Evolutionary conservation across 2,888 invertebrate genomes (phyloP), one percentile per base, ranked within the genome.

Genomic region (Scaptomyza caliginosa): DNA sequence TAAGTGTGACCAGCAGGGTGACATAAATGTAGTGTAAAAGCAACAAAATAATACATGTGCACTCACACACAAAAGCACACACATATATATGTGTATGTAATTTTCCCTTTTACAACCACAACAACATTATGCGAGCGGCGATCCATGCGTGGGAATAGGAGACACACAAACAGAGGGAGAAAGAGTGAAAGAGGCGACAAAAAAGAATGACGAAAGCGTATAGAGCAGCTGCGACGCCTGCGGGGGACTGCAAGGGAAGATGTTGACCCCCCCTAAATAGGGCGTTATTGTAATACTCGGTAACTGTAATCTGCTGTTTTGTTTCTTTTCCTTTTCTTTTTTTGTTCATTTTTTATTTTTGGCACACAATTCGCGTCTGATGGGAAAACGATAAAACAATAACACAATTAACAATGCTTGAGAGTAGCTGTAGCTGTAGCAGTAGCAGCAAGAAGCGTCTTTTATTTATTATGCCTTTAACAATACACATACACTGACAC

Each of bases 401-500:
- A 82, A 79, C 78, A 75, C 71, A 82, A 80, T 85, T 82, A 85
- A 74, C 57, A 45, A 52, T 56, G 57, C 46, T 56, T 50, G 54
- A 57, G 42, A 45, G 32, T 34, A 24, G 38, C 43, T 10, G 21
- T 26, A 28, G 30, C 43, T 55, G 49, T 59, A 63, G 45, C 48
- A 48, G 23, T 23, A 23, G 23, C 40, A 43, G 26, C 45, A 45
- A 45, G 28, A 45, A 62, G 60, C 74, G 70, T 60, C 82, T 81
- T 78, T 78, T 82, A 81, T 82, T 81, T 81, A 86, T 83, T 79
- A 76, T 83, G 68, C 56, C 74, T 64, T 72, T 62, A 63, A 75
- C 76, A 75, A 75, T 71, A 65, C 73, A 82, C 86, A 85, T 71
- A 81, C 81, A 81, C 86, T 86, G 86, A 83, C 81, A 81, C 86